Evolutionary conservation across 2,888 invertebrate species (phyloP).

Genomic region (Hydrotaea cyrtoneurina): DNA sequence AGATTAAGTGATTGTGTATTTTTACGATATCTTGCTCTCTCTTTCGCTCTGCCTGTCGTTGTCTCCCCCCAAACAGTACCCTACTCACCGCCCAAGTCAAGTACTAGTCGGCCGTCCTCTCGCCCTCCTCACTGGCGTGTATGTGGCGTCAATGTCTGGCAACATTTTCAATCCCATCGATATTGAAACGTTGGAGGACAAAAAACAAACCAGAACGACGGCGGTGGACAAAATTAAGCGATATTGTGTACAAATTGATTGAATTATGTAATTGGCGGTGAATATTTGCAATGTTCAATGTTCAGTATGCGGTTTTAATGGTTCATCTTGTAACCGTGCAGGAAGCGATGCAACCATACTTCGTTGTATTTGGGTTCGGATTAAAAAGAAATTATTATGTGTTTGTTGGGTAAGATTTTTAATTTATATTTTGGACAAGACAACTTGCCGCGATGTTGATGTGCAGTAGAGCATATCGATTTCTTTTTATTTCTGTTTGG

Average conservation of each 20-base stretch:
- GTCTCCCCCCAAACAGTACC: not conserved
- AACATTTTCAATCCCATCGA: slow-evolving; percentile 30
- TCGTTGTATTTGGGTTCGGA: not conserved
- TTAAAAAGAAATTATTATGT: slow-evolving; percentile 16
- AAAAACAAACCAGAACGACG: not conserved
- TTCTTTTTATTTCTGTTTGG: no score
- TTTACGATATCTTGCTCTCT: not conserved
- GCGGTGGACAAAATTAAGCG: slow-evolving; percentile 57
- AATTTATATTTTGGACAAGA: not conserved
- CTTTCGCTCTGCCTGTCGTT: not conserved
- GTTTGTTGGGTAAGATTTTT: not conserved
- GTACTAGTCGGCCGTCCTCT: slow-evolving; percentile 18
- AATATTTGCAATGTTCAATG: slow-evolving; percentile 14
- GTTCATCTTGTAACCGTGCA: not conserved
- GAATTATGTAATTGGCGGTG: slow-evolving; percentile 76
- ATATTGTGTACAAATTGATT: slow-evolving; percentile 76
- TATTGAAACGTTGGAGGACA: slow-evolving; percentile 38
- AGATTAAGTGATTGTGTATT: slow-evolving; percentile 76
- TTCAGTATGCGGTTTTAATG: not conserved
- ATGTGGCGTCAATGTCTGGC: slow-evolving; percentile 28
- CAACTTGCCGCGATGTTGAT: not conserved
- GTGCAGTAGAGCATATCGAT: no score
- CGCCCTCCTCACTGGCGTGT: not conserved
- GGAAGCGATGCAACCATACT: not conserved
- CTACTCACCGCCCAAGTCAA: slow-evolving; percentile 1